Conservation (phyloP, 2,888 invertebrate genomes). For the Diarsia brunnea region DNA sequence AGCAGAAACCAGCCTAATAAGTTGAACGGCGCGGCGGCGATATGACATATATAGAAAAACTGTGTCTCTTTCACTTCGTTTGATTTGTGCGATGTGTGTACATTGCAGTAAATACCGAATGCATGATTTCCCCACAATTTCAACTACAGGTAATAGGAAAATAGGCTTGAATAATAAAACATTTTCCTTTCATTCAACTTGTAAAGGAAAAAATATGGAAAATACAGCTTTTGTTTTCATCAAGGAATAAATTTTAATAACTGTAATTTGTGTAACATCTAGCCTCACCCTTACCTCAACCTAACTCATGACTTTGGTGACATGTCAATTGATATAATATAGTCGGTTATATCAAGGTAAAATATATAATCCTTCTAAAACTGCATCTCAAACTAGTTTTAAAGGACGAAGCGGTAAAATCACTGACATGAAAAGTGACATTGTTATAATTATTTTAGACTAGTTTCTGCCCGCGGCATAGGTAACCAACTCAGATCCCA, state of each 20-base stretch:
- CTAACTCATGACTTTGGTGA: not conserved
- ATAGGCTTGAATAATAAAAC: not conserved
- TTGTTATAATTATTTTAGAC: too few relatives aligned
- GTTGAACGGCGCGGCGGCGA: too few relatives aligned
- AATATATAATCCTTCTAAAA: not conserved
- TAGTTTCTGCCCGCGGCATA: too few relatives aligned
- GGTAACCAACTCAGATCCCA: too few relatives aligned
- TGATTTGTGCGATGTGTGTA: too few relatives aligned
- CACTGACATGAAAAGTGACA: too few relatives aligned
- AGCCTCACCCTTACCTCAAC: too few relatives aligned
- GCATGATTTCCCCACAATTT: conserved; percentile 1
- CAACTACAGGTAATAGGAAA: not conserved
- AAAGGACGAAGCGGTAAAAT: too few relatives aligned
- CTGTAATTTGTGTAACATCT: not conserved
- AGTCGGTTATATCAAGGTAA: not conserved
- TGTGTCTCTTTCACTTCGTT: too few relatives aligned
- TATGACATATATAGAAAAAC: too few relatives aligned
- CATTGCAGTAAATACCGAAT: not conserved
- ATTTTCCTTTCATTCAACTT: conserved; percentile 10
- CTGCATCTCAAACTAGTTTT: not conserved
- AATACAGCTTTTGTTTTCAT: conserved; percentile 14
- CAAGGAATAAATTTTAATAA: not conserved
- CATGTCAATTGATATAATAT: not conserved
- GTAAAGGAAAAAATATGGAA: conserved; percentile 24
- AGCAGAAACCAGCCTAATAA: too few relatives aligned